Evolutionary conservation across 2,797 vertebrate genomes (phyloP), one percentile per base, ranked within the genome.

Genomic region (Catharus ustulatus): DNA sequence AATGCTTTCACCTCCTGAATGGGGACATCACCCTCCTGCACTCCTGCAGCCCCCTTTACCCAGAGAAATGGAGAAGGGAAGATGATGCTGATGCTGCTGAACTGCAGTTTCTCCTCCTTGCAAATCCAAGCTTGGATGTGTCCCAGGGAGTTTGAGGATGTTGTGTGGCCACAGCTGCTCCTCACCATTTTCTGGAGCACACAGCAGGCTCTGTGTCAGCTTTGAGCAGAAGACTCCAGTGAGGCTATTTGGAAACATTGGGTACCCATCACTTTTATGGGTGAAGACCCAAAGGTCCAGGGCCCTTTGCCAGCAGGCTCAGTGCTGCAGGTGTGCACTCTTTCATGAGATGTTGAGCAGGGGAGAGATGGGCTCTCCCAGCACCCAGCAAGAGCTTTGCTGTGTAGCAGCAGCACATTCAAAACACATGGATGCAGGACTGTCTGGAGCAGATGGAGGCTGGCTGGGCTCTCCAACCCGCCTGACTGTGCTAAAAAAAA

Each of bases 21-120:
- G 11, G 20, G 24, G 4, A 20, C 1, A 0, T 43, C 6, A 2
- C 2, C 14, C 30, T 38, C 6, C 5, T 2, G 8, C 2, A 1
- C 6, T 38, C 48, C 82, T 79, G 66, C 19, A 4, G 42, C 13
- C 22, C 9, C 0, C 34, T 61, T 73, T 79, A 18, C 55, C 45
- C 27, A 59, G 48, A 36, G 63, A 68, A 40, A 32, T 23, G 46
- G 18, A 73, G 26, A 6, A 89, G 40, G 30, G 55, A 66, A 66
- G 24, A 6, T 16, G 29, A 40, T 73, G n/a, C 42, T 74, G 61
- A 3, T 75, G 42, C 74, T 82, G 55, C 86, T 91, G 66, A 58
- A 32, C 40, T 62, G 51, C 64, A 40, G 8, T 61, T 80, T 42
- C 29, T 93, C 8, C 63, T 69, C 34, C 43, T 51, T 27, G 32